phyloP scores from a whole-genome alignment of 1,140 invertebrate genomes.

The Rhynchophorus ferrugineus region DNA sequence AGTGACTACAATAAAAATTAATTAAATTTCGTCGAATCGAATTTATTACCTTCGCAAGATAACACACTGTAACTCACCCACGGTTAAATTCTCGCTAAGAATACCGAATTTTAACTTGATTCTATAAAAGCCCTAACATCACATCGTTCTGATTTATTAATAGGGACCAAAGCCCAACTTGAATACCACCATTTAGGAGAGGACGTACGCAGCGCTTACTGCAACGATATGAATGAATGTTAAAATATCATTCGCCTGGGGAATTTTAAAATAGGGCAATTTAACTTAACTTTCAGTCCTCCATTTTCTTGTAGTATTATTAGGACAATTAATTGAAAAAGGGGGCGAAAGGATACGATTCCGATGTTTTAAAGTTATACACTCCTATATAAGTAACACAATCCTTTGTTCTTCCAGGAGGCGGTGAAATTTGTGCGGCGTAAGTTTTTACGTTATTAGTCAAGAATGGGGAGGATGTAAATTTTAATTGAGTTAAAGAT shows the following conservation, averaged over 20 bases:
- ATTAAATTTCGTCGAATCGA: too few relatives aligned
- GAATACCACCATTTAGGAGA: slow-evolving; percentile 17
- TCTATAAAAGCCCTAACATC: slow-evolving; percentile 19
- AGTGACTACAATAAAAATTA: too few relatives aligned
- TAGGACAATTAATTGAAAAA: slow-evolving; percentile 20
- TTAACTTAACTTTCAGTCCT: slow-evolving; percentile 18
- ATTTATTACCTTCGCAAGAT: too few relatives aligned
- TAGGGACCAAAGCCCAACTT: slow-evolving; percentile 19
- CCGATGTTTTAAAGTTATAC: background rate
- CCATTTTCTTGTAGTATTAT: slow-evolving; percentile 16
- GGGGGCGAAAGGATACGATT: slow-evolving; percentile 9
- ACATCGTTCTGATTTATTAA: slow-evolving; percentile 22
- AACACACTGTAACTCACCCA: too few relatives aligned
- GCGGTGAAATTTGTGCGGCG: background rate
- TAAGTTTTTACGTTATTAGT: background rate
- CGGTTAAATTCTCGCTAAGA: slow-evolving; percentile 16
- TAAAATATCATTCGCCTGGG: slow-evolving; percentile 15
- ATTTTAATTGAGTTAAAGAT: background rate
- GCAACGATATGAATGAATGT: slow-evolving; percentile 15
- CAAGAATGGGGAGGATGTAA: too few relatives aligned
- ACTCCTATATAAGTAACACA: slow-evolving; percentile 1
- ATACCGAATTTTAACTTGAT: slow-evolving; percentile 18
- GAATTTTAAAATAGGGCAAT: slow-evolving; percentile 20
- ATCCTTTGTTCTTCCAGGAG: background rate
- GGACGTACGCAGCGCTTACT: slow-evolving; percentile 8